Percentiles rank a stretch among this genome's conserved stretches.
phyloP scores from a whole-genome alignment of 2,888 invertebrate genomes.

The Drosophila emarginata region DNA sequence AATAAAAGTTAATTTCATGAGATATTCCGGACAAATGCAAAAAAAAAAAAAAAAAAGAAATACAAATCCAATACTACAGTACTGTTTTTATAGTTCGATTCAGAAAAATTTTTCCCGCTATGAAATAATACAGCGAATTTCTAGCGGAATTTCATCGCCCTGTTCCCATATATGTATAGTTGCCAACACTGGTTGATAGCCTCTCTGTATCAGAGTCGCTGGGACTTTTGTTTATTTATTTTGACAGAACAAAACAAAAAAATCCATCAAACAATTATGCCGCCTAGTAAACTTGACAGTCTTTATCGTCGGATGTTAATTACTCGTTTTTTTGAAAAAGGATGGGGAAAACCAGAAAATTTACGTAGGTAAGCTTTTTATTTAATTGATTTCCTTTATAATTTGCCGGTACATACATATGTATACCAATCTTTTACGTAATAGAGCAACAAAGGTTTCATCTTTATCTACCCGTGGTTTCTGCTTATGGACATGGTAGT shows the following conservation, averaged over 20 bases:
- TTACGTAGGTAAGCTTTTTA: constrained; percentile 87
- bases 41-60: too few species aligned
- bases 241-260: constrained; percentile 22
- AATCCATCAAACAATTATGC: constrained; percentile 80
- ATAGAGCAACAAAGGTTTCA: constrained; percentile 4
- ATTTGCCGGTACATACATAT: constrained; percentile 9
- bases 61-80: too few species aligned
- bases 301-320: constrained; percentile 93
- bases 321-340: constrained; percentile 96
- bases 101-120: neutral
- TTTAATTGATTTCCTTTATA: neutral
- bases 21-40: too few species aligned
- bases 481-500: neutral
- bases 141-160: neutral
- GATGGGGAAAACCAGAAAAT: constrained; percentile 97
- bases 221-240: constrained; percentile 32
- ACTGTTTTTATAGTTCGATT: too few species aligned
- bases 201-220: neutral
- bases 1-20: neutral
- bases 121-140: neutral
- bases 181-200: neutral
- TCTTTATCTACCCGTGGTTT: constrained; percentile 2
- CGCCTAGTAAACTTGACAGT: constrained; percentile 87
- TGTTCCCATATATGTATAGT: neutral
- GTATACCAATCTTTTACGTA: constrained; percentile 34